Evolutionary conservation across 1,140 invertebrate species (phyloP).

Genomic region (Marisa cornuarietis): DNA sequence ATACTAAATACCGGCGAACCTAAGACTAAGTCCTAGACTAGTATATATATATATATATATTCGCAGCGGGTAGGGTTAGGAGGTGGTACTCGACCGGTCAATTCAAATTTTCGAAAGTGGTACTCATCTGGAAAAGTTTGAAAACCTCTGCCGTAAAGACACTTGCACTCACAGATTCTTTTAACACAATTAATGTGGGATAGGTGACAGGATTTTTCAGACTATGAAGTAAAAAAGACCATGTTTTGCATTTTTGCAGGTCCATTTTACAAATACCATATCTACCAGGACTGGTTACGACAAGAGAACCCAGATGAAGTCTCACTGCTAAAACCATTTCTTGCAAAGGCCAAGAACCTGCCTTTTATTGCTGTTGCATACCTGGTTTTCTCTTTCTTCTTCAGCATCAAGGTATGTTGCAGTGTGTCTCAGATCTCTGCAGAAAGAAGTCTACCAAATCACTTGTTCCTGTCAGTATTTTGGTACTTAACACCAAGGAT

Average conservation of each 20-base stretch:
- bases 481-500: neutral
- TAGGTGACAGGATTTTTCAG: neutral
- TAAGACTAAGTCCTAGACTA: too few species aligned
- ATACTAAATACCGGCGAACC: too few species aligned
- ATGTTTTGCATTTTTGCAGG: constrained; percentile 69
- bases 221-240: neutral
- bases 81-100: too few species aligned
- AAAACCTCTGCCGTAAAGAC: too few species aligned
- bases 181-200: neutral
- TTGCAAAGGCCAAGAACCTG: constrained; percentile 76
- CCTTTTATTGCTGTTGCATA: constrained; percentile 76
- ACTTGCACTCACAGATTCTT: neutral
- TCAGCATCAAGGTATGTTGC: constrained; percentile 75
- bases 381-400: constrained; percentile 73
- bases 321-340: constrained; percentile 71
- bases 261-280: constrained; percentile 88
- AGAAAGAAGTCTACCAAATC: neutral
- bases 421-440: neutral
- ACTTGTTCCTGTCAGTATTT: neutral
- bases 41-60: too few species aligned
- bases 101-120: too few species aligned
- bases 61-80: too few species aligned
- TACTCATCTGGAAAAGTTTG: too few species aligned
- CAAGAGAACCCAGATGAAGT: constrained; percentile 75
- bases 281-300: constrained; percentile 83